Percentiles rank a stretch among this genome's conserved stretches.
Conservation (phyloP, 2,113 vertebrate species). For the Hepsetus odoe region DNA sequence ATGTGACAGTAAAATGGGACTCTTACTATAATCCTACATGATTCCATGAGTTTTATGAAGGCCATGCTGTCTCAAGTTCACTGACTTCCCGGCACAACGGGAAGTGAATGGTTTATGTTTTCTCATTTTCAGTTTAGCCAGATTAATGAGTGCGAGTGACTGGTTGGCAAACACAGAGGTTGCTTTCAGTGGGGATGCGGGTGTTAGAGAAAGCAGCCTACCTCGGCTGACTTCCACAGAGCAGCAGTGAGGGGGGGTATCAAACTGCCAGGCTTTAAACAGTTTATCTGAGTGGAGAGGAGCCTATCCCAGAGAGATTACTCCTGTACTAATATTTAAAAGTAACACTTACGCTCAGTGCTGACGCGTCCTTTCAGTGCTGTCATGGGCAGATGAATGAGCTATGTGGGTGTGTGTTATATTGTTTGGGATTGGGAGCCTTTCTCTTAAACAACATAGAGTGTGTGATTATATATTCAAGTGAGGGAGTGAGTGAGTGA, state of each 20-base stretch:
- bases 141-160: conserved; percentile 41
- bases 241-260: conserved; percentile 69
- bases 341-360: conserved; percentile 60
- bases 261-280: conserved; percentile 72
- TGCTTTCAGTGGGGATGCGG: not conserved
- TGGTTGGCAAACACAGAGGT: conserved; percentile 33
- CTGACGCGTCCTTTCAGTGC: conserved; percentile 54
- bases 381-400: conserved; percentile 30
- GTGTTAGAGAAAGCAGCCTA: conserved; percentile 29
- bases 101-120: conserved; percentile 25
- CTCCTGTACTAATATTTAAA: conserved; percentile 76
- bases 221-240: conserved; percentile 53
- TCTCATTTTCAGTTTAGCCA: conserved; percentile 24
- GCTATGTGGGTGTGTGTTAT: conserved; percentile 46
- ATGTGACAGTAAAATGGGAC: not conserved
- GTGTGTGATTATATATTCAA: conserved; percentile 38
- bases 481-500: conserved; percentile 33
- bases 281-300: conserved; percentile 72
- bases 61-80: not conserved
- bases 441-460: conserved; percentile 38
- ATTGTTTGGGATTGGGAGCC: conserved; percentile 34
- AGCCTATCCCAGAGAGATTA: conserved; percentile 68
- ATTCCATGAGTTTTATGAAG: not conserved
- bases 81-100: not conserved
- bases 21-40: not conserved